phyloP scores from a whole-genome alignment of 2,888 invertebrate genomes.

The Ornithoptera priamus region DNA sequence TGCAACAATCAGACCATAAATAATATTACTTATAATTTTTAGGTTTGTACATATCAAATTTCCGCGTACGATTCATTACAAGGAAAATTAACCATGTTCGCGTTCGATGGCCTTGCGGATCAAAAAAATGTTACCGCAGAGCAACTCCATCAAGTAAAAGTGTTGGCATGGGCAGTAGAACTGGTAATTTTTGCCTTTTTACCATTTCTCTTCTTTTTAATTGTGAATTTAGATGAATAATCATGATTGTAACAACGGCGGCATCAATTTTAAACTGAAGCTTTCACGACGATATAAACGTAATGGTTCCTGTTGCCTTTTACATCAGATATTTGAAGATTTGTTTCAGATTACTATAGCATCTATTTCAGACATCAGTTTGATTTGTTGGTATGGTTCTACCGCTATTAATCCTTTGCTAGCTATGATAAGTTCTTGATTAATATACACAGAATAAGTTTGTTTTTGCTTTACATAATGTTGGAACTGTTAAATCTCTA shows the following conservation, averaged over 20 bases:
- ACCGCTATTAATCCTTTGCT: too few species aligned
- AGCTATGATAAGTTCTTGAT: too few species aligned
- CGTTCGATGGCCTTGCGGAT: slow-evolving; percentile 6
- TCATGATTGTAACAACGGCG: background rate
- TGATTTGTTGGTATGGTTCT: too few species aligned
- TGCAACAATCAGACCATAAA: too few species aligned
- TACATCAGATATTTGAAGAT: too few species aligned
- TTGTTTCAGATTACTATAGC: too few species aligned
- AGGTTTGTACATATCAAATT: slow-evolving; percentile 16
- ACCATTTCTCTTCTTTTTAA: background rate
- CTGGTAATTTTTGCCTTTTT: slow-evolving; percentile 4
- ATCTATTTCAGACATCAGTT: too few species aligned
- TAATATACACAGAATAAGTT: too few species aligned
- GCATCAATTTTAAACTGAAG: background rate
- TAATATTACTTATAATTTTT: background rate
- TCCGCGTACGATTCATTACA: slow-evolving; percentile 12
- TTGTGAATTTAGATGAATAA: background rate
- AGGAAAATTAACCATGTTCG: slow-evolving; percentile 10
- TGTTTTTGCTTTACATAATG: too few species aligned
- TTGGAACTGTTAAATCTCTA: background rate
- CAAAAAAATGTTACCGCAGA: slow-evolving; percentile 1
- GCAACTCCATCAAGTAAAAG: slow-evolving; percentile 14
- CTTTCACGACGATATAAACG: too few species aligned
- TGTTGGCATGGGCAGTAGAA: slow-evolving; percentile 20
- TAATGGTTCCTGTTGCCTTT: too few species aligned